phyloP scores from a whole-genome alignment of 2,797 vertebrate species.

The Cercopithecus diana region DNA sequence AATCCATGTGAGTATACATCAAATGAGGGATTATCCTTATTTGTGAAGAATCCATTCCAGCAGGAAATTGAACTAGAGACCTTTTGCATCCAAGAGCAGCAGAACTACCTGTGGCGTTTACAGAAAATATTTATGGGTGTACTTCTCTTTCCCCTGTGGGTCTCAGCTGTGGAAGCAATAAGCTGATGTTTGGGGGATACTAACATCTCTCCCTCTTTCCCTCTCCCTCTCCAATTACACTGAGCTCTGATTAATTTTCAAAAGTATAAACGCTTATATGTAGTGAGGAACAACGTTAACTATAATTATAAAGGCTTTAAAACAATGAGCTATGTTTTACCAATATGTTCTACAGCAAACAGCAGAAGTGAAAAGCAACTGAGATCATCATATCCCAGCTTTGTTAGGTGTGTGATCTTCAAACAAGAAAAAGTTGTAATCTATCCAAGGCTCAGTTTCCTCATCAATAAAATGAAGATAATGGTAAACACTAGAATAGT shows the following conservation, averaged over 20 bases:
- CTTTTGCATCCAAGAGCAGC: slow-evolving; percentile 68
- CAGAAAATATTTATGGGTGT: neutral
- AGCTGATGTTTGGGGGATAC: neutral
- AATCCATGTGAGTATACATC: slow-evolving; percentile 83
- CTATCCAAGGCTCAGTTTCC: neutral
- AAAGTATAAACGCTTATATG: neutral
- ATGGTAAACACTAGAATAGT: neutral
- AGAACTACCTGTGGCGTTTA: slow-evolving; percentile 71
- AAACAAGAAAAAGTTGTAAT: neutral
- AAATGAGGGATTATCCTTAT: slow-evolving; percentile 82
- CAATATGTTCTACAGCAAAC: neutral
- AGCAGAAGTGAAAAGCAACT: neutral
- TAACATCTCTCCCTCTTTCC: neutral
- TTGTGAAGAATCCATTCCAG: slow-evolving; percentile 82
- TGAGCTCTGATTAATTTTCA: neutral
- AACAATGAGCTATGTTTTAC: neutral
- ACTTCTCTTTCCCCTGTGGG: neutral
- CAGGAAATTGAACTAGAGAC: slow-evolving; percentile 81
- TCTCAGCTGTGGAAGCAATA: neutral
- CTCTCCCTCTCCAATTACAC: neutral
- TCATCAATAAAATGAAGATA: neutral
- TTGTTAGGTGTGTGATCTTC: neutral
- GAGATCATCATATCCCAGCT: neutral
- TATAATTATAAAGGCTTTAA: neutral
- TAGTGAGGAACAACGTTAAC: neutral